Conservation (phyloP, 1,140 invertebrate species). For the Oncopeltus fasciatus region DNA sequence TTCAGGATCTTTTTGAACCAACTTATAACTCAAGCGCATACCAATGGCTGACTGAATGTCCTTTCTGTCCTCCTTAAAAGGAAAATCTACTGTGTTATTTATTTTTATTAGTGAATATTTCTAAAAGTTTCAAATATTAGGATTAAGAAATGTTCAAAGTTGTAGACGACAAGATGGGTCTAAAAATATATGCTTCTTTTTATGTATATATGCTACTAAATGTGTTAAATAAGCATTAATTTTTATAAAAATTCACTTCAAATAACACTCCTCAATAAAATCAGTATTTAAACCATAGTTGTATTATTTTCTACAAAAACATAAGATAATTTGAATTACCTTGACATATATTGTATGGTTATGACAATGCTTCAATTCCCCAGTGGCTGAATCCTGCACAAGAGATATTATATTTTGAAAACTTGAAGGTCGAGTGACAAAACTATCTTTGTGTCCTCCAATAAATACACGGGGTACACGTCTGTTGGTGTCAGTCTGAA, state of each 20-base stretch:
- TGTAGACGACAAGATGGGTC: no score
- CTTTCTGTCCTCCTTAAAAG: constrained; percentile 54
- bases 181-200: no score
- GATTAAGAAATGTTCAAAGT: no score
- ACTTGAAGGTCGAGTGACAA: constrained; percentile 17
- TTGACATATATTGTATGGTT: constrained; percentile 66
- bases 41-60: constrained; percentile 74
- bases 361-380: constrained; percentile 41
- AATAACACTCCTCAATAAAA: no score
- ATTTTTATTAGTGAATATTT: no score
- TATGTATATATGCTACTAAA: no score
- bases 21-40: constrained; percentile 69
- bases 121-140: no score
- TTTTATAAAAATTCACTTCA: no score
- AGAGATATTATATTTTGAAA: constrained; percentile 29
- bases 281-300: no score
- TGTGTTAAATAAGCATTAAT: no score
- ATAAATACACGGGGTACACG: constrained; percentile 75
- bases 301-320: not conserved
- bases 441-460: constrained; percentile 20
- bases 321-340: constrained; percentile 27
- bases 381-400: constrained; percentile 18
- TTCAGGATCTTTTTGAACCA: constrained; percentile 52
- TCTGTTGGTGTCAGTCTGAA: constrained; percentile 73
- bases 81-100: no score